Percentiles rank a stretch among this genome's conserved stretches.
phyloP scores from a whole-genome alignment of 2,113 vertebrate genomes.

The Nannobrachium achirus region DNA sequence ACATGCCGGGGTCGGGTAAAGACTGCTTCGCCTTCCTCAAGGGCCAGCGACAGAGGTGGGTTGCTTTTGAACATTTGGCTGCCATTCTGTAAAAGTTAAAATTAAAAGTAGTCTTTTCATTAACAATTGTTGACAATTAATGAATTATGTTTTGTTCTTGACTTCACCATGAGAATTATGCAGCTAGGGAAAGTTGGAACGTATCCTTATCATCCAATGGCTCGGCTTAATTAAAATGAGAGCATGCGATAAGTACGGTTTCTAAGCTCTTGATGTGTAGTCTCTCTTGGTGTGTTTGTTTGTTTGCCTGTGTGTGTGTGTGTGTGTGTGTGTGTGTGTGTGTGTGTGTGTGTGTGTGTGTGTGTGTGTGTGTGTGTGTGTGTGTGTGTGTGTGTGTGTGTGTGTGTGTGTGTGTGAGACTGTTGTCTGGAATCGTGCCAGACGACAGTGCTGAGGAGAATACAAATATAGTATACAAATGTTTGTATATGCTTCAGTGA shows the following conservation, averaged over 20 bases:
- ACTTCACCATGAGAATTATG: conserved; percentile 37
- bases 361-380: not conserved
- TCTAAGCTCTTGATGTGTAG: conserved; percentile 22
- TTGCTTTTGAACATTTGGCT: conserved; percentile 8
- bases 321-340: not conserved
- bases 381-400: conserved; percentile 5
- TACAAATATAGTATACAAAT: conserved; percentile 47
- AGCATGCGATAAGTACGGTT: conserved; percentile 59
- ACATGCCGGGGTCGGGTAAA: conserved; percentile 75
- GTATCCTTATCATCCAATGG: conserved; percentile 49
- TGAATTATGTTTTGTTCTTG: conserved; percentile 31
- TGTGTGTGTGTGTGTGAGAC: conserved; percentile 4
- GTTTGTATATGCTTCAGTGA: conserved; percentile 44
- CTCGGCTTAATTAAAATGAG: conserved; percentile 68
- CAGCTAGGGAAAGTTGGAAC: conserved; percentile 30
- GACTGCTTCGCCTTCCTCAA: conserved; percentile 78
- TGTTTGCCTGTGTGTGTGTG: not conserved
- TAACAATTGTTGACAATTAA: not conserved
- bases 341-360: not conserved
- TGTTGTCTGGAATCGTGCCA: conserved; percentile 3
- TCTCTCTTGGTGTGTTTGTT: not conserved
- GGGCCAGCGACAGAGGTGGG: conserved; percentile 71
- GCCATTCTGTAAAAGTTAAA: not conserved
- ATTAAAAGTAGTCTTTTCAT: not conserved
- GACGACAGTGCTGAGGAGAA: conserved; percentile 32